Percentiles rank a stretch among this genome's conserved stretches.
Conservation (phyloP, 1,140 invertebrate genomes). For the Latrodectus geometricus region DNA sequence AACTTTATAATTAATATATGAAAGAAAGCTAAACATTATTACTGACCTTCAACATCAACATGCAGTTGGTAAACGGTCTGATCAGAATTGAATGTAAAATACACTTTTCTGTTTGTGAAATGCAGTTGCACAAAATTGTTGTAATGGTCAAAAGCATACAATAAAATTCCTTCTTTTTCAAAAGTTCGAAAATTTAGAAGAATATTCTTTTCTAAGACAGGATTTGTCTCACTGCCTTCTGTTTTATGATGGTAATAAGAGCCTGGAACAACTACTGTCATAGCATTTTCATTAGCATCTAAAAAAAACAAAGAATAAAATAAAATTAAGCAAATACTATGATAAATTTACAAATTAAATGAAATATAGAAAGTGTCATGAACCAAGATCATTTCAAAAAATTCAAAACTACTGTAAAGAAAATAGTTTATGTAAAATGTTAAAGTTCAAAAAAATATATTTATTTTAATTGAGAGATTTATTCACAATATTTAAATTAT, state of each 20-base stretch:
- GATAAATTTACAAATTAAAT: too few relatives aligned
- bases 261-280: constrained; percentile 86
- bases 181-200: constrained; percentile 89
- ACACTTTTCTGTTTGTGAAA: constrained; percentile 79
- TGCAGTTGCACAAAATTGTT: constrained; percentile 95
- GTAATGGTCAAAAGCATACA: constrained; percentile 92
- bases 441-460: too few relatives aligned
- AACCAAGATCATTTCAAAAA: too few relatives aligned
- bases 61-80: constrained; percentile 84
- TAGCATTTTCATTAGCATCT: constrained; percentile 90
- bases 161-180: constrained; percentile 80
- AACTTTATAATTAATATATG: not conserved
- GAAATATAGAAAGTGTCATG: too few relatives aligned
- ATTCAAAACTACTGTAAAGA: too few relatives aligned
- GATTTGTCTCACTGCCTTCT: constrained; percentile 73
- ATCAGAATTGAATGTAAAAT: constrained; percentile 86
- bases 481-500: too few relatives aligned
- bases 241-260: constrained; percentile 82
- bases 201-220: constrained; percentile 80
- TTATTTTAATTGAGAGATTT: too few relatives aligned
- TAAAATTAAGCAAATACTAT: not conserved
- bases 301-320: constrained; percentile 66
- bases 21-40: not conserved
- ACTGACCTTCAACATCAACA: constrained; percentile 76
- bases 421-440: too few relatives aligned